Evolutionary conservation across 2,888 invertebrate genomes (phyloP).

Genomic region (Buathra laborator): DNA sequence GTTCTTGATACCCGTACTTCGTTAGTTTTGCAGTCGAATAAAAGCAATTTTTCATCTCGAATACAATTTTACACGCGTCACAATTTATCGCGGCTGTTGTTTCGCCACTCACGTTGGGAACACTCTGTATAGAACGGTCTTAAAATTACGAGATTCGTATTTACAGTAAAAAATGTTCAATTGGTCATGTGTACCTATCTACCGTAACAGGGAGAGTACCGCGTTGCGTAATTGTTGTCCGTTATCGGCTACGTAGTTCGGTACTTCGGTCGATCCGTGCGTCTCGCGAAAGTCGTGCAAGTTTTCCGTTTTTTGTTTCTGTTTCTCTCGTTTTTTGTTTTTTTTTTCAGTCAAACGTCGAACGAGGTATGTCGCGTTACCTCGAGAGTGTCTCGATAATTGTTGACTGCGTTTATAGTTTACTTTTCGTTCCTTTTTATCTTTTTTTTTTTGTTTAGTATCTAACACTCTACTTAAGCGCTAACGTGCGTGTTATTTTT

Average conservation of each 20-base stretch:
- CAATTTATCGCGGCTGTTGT: neutral
- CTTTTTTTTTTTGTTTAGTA: slow-evolving; percentile 66
- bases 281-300: slow-evolving; percentile 78
- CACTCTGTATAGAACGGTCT: slow-evolving; percentile 83
- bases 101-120: slow-evolving; percentile 68
- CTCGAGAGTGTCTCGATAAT: slow-evolving; percentile 71
- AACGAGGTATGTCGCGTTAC: slow-evolving; percentile 71
- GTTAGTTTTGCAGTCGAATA: neutral
- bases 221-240: slow-evolving; percentile 82
- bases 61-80: neutral
- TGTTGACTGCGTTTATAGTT: slow-evolving; percentile 59
- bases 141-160: slow-evolving; percentile 84
- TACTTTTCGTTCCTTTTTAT: slow-evolving; percentile 38
- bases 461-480: slow-evolving; percentile 77
- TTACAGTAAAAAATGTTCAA: slow-evolving; percentile 85
- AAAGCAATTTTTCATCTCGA: neutral
- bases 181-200: slow-evolving; percentile 84
- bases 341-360: slow-evolving; percentile 78
- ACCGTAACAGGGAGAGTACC: slow-evolving; percentile 81
- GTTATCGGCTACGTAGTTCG: slow-evolving; percentile 79
- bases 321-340: slow-evolving; percentile 67
- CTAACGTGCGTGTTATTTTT: slow-evolving; percentile 74
- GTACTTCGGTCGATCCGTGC: slow-evolving; percentile 80
- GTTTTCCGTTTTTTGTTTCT: slow-evolving; percentile 62
- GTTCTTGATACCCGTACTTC: neutral